Conservation (phyloP, 2,888 invertebrate species). For the Drosophila demipolita region DNA sequence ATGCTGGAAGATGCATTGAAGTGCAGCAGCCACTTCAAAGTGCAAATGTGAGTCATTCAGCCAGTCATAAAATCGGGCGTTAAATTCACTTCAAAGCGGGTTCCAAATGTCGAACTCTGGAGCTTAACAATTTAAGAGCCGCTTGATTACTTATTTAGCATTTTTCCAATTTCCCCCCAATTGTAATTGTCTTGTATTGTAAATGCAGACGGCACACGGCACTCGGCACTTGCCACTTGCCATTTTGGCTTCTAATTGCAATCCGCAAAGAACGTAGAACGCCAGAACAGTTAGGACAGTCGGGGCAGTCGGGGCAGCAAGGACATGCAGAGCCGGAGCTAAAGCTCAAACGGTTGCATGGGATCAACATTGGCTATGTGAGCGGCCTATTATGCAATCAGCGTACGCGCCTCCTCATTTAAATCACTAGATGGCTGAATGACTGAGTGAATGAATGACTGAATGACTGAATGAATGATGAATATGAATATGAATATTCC, state of each 20-base stretch:
- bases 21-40: conserved; percentile 75
- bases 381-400: conserved; percentile 68
- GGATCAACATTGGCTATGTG: conserved; percentile 42
- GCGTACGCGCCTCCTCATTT: conserved; percentile 16
- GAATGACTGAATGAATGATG: conserved; percentile 24
- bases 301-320: neutral
- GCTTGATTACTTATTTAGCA: conserved; percentile 82
- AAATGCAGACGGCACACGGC: conserved; percentile 23
- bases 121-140: conserved; percentile 36
- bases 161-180: conserved; percentile 74
- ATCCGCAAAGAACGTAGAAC: conserved; percentile 57
- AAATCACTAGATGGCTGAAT: conserved; percentile 27
- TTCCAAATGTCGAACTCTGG: conserved; percentile 21
- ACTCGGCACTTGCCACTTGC: conserved; percentile 45
- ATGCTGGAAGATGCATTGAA: conserved; percentile 43
- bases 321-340: conserved; percentile 10
- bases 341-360: conserved; percentile 34
- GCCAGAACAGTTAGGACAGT: neutral
- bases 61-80: conserved; percentile 40
- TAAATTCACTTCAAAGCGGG: conserved; percentile 53
- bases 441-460: conserved; percentile 22
- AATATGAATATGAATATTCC: conserved; percentile 42
- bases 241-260: conserved; percentile 65
- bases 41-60: conserved; percentile 67
- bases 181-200: conserved; percentile 67